Evolutionary conservation across 1,140 invertebrate species (phyloP), one percentile per base, ranked within the genome.

Genomic region (Nylanderia fulva): DNA sequence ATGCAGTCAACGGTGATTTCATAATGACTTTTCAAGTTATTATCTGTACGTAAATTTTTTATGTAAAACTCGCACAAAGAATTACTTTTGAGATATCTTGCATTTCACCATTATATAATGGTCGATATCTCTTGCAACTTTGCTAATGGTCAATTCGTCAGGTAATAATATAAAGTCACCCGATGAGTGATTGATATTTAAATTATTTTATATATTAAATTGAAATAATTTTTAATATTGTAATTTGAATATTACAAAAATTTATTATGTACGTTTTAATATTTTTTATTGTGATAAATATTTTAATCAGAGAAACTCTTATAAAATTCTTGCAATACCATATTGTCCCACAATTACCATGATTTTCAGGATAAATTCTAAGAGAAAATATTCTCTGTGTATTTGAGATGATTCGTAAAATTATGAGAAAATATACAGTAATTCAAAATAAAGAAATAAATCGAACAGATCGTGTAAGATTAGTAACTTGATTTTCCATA

Each of bases 141-240:
- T 27, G 33, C 52, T 82, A 74, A 82, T 58, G 39, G 68, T 72
- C 48, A 39, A 82, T 69, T 72, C 24, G 33, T 29, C 29, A 63
- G 21, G 15, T 33, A 76, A 1, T 18, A 61, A 84, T 48, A 33
- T 33, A 33, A 33, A 33, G 15, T n/a, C 9, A 1, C 9, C 27
- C 13, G 60, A 68, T n/a, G 76, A 48, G 56, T 39, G 56, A 45
- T 52, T 36, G 64, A 77, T 88, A 52, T 75, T 77, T 27, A 54
- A 48, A 48, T 48, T 36, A 54, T 18, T n/a, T 24, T 39, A 15
- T 64, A 39, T 1, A 27, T 63, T 24, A 29, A 66, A 29, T 68
- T 42, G 9, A 69, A 18, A 0, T 24, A 3, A 3, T 66, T 24
- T 52, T 9, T 39, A n/a, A 39, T 15, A 15, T 18, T 1, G 11